Percentiles rank a stretch among this genome's conserved stretches.
Conservation (phyloP, 2,888 invertebrate species). For the Neuroscelio doddi region DNA sequence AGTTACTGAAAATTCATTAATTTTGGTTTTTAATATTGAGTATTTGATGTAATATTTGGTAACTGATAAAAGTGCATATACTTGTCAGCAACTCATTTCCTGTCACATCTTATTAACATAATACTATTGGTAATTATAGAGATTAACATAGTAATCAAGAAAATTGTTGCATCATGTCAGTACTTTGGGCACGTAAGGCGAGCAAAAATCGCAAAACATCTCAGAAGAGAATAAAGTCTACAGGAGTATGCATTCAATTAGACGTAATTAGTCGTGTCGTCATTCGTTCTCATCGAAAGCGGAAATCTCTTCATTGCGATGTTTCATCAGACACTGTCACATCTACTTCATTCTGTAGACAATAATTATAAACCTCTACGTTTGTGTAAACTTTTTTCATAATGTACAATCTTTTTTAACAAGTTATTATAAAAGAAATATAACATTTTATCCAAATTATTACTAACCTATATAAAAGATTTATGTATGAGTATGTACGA, state of each 20-base stretch:
- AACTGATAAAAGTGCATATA: slow-evolving; percentile 19
- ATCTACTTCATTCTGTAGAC: slow-evolving; percentile 12
- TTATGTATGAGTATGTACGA: too few relatives aligned
- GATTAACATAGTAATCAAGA: slow-evolving; percentile 66
- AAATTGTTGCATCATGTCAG: slow-evolving; percentile 56
- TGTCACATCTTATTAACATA: slow-evolving; percentile 68
- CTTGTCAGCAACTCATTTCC: slow-evolving; percentile 52
- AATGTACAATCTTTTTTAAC: background rate
- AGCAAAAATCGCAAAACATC: slow-evolving; percentile 42
- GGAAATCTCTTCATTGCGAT: slow-evolving; percentile 38
- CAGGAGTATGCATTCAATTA: slow-evolving; percentile 57
- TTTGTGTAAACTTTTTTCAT: slow-evolving; percentile 1
- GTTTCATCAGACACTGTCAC: slow-evolving; percentile 22
- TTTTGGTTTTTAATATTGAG: too few relatives aligned
- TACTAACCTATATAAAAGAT: too few relatives aligned
- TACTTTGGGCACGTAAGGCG: slow-evolving; percentile 40
- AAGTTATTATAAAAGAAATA: background rate
- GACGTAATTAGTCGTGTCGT: slow-evolving; percentile 56
- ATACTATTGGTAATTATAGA: slow-evolving; percentile 58
- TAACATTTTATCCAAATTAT: too few relatives aligned
- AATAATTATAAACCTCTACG: slow-evolving; percentile 7
- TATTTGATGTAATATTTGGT: too few relatives aligned
- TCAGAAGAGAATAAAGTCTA: slow-evolving; percentile 26
- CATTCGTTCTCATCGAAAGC: slow-evolving; percentile 50
- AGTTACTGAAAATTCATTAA: too few relatives aligned